These are phyloP conservation scores for Liodrosophila aerea DNA, from an alignment of 2,888 invertebrate genomes.

Conservation along the genomic window DNA sequence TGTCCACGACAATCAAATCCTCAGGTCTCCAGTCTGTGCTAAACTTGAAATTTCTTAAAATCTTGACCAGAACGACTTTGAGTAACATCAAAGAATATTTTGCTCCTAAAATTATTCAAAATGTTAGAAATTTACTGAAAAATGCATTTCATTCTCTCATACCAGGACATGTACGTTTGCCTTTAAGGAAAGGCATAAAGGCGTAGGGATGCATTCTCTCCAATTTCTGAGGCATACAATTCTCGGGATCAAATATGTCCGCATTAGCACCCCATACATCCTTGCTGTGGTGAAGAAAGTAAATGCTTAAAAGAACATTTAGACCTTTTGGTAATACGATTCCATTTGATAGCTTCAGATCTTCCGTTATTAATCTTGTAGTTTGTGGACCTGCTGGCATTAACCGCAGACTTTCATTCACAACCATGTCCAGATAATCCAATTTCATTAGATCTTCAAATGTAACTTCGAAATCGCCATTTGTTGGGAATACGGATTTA, in stretches of 20 bases:
- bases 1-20: conserved; percentile 68
- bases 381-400: conserved; percentile 68
- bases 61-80: conserved; percentile 67
- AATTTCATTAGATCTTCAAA: conserved; percentile 66
- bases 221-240: conserved; percentile 76
- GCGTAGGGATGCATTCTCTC: conserved; percentile 72
- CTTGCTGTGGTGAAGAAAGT: conserved; percentile 70
- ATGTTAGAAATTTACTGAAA: not conserved
- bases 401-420: conserved; percentile 76
- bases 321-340: conserved; percentile 69
- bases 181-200: conserved; percentile 78
- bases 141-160: not conserved
- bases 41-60: conserved; percentile 72
- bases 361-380: conserved; percentile 51
- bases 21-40: conserved; percentile 65
- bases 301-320: conserved; percentile 64
- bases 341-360: conserved; percentile 65
- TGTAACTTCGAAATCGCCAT: conserved; percentile 55
- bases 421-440: conserved; percentile 72
- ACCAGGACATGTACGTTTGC: conserved; percentile 78
- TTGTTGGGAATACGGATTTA: conserved; percentile 43
- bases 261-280: conserved; percentile 77
- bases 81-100: conserved; percentile 65
- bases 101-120: conserved; percentile 53
- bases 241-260: conserved; percentile 75